Base-by-base conservation (phyloP, 2,113 vertebrate species). In the Labeo rohita region DNA sequence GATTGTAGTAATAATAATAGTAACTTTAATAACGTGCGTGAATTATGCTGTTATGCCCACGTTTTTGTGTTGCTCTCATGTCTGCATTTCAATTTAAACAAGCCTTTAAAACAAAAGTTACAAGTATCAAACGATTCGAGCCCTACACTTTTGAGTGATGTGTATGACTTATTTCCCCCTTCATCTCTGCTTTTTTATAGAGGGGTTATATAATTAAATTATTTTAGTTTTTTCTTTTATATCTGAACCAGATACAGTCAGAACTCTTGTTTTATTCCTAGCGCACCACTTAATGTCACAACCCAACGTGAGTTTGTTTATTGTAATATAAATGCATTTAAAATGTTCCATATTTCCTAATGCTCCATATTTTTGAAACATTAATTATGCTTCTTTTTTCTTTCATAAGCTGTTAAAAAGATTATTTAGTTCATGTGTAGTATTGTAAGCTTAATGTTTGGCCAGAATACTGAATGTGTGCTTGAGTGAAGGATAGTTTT, bases 401-500 rank as follows among this genome's bases (percentile, higher is more conserved):
- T 10, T 43, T 16, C 18, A 45, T 45, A 45, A 73, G 16, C 39
- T 73, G 70, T 12, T 73, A 45, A n/a, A 74, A 74, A 28, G 21
- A n/a, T 74, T 18, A 59, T 49, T 47, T 13, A 3, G 6, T 28
- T 74, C 21, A 7, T n/a, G 21, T 23, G 72, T 74, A 45, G 73
- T 28, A 15, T 74, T 74, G 45, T 13, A 75, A 28, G 21, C 43
- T 16, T 9, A 47, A 65, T 18, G 59, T 81, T 81, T 34, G 47
- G 79, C n/a, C 43, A 28, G 79, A 49, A 47, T 66, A 28, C 59
- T 49, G 78, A 80, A 61, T 81, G 52, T 79, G 52, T 79, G 52
- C 5, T 79, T 59, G 59, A 49, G 79, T 81, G 79, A 65, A 80
- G 59, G 79, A 80, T 66, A 65, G 59, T 18, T 80, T 43, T 70